Conservation (phyloP, 2,113 vertebrate species). For the Riparia riparia region DNA sequence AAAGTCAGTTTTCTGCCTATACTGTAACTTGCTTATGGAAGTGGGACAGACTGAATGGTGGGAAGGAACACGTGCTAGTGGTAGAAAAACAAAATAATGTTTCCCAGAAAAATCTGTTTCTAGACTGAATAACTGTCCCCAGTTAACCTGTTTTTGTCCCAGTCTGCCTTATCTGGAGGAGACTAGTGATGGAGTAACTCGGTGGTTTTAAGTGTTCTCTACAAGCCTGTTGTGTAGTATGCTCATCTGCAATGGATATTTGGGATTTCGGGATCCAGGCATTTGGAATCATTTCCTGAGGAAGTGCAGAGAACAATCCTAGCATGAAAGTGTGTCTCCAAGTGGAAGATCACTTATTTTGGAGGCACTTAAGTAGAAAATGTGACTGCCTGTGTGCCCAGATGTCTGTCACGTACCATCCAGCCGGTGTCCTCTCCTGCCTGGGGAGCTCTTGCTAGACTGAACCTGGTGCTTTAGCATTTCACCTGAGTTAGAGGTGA, state of each 20-base stretch:
- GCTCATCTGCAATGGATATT: background rate
- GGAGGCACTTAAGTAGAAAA: background rate
- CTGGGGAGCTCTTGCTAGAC: background rate
- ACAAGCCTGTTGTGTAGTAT: background rate
- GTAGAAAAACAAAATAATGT: background rate
- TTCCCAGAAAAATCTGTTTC: background rate
- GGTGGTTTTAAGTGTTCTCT: background rate
- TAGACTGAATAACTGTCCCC: background rate
- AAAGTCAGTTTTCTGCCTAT: background rate
- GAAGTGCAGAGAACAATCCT: background rate
- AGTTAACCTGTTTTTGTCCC: background rate
- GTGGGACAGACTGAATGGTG: fast-evolving
- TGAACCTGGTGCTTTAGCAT: background rate
- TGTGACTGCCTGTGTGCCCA: fast-evolving
- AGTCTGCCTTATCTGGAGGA: background rate
- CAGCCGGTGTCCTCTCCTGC: background rate
- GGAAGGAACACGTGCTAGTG: background rate
- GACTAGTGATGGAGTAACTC: background rate
- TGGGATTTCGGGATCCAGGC: background rate
- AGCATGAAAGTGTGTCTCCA: fast-evolving
- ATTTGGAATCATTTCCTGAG: background rate
- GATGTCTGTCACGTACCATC: fast-evolving
- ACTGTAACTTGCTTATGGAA: background rate
- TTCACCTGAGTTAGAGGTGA: background rate
- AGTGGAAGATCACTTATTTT: background rate